Percentiles rank a stretch among this genome's conserved stretches.
These are phyloP conservation scores for Dysidea cf. avara DNA, from an alignment of 37 sponge, comb jelly and placozoan genomes.

Conservation along the genomic window DNA sequence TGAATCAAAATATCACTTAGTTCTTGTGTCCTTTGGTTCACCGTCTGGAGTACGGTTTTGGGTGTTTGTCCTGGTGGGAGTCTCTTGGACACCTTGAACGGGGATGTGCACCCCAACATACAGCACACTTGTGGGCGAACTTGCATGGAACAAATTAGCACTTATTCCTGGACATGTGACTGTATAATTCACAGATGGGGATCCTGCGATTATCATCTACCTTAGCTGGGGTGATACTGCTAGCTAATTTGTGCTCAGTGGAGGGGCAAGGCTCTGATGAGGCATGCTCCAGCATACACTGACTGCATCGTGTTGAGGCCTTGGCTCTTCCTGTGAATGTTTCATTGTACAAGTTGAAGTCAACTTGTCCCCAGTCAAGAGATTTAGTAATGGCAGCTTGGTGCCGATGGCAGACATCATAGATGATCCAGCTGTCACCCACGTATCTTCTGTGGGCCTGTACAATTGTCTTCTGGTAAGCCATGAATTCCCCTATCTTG, in stretches of 20 bases:
- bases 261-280: background rate
- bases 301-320: background rate
- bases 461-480: constrained; percentile 5
- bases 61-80: constrained; percentile 10
- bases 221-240: too few relatives aligned
- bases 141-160: too few relatives aligned
- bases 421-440: constrained; percentile 20
- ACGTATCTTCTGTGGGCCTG: background rate
- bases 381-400: constrained; percentile 5
- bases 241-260: too few relatives aligned
- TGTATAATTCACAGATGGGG: too few relatives aligned
- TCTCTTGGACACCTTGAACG: background rate
- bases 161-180: too few relatives aligned
- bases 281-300: constrained; percentile 7
- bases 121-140: too few relatives aligned
- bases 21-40: too few relatives aligned
- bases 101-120: too few relatives aligned
- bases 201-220: too few relatives aligned
- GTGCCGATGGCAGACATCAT: constrained; percentile 16
- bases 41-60: too few relatives aligned
- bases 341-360: constrained; percentile 31
- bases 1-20: too few relatives aligned
- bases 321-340: constrained; percentile 28
- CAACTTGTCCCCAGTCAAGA: constrained; percentile 37
- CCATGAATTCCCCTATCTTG: constrained; percentile 14